phyloP scores from a whole-genome alignment of 2,113 vertebrate genomes.

The Psittacus erithacus region DNA sequence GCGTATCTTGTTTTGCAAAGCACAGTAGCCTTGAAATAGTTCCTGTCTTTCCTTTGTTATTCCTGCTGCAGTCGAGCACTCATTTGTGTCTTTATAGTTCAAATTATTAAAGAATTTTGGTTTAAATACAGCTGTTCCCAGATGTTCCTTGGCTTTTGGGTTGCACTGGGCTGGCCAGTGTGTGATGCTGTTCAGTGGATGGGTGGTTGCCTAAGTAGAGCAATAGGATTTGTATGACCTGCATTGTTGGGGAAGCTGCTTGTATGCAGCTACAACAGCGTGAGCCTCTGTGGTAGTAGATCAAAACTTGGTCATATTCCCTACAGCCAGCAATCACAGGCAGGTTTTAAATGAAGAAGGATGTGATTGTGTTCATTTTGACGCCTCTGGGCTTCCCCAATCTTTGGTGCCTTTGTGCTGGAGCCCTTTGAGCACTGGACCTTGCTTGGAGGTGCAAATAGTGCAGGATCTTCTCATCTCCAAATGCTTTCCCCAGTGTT shows the following conservation, averaged over 20 bases:
- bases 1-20: conserved; percentile 30
- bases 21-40: conserved; percentile 57
- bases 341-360: not conserved
- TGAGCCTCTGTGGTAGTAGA: not conserved
- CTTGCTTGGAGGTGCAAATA: not conserved
- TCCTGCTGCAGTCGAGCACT: conserved; percentile 53
- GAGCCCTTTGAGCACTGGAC: not conserved
- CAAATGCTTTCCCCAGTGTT: not conserved
- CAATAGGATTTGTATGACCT: not conserved
- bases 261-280: not conserved
- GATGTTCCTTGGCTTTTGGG: not conserved
- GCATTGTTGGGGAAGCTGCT: not conserved
- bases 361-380: not conserved
- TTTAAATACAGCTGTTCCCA: conserved; percentile 43
- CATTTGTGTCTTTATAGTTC: conserved; percentile 51
- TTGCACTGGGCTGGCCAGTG: not conserved
- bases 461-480: not conserved
- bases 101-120: conserved; percentile 66
- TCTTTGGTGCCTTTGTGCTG: not conserved
- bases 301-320: not conserved
- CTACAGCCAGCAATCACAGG: not conserved
- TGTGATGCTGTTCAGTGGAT: not conserved
- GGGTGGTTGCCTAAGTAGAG: not conserved
- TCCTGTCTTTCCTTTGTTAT: conserved; percentile 55
- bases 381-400: not conserved